A percentile compares a stretch with the other conserved stretches of the same genome.
Conservation (phyloP, 1,140 invertebrate species). For the Macrobrachium rosenbergii region DNA sequence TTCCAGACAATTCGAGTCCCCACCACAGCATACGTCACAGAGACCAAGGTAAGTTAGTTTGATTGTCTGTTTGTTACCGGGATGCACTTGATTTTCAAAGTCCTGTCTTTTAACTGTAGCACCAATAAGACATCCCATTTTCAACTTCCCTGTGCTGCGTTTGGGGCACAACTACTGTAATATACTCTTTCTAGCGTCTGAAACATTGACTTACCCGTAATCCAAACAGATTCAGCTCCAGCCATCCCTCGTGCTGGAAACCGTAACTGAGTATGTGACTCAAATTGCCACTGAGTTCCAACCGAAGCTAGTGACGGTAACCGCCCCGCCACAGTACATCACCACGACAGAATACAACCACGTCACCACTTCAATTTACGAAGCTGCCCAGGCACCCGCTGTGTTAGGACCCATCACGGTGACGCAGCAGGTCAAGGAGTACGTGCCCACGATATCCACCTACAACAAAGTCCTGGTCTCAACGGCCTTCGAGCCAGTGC, state of each 20-base stretch:
- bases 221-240: neutral
- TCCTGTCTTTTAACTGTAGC: neutral
- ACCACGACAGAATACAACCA: neutral
- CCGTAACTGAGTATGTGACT: neutral
- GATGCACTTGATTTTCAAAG: no score
- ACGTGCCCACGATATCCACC: slow-evolving; percentile 2
- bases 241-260: neutral
- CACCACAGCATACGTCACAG: slow-evolving; percentile 32
- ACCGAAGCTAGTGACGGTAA: neutral
- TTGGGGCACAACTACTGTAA: no score
- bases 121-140: no score
- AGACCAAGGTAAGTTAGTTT: slow-evolving; percentile 30
- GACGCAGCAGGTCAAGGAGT: slow-evolving; percentile 38
- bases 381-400: neutral
- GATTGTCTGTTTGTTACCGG: neutral
- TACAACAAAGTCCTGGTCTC: neutral
- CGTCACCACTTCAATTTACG: slow-evolving; percentile 1
- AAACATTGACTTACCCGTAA: neutral
- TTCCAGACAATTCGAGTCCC: neutral
- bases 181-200: no score
- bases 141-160: no score
- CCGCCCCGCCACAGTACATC: neutral
- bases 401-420: neutral
- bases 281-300: neutral
- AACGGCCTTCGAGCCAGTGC: no score